Evolutionary conservation across 1,140 invertebrate species (phyloP), one percentile per base, ranked within the genome.

Genomic region (Pogonomyrmex californicus): DNA sequence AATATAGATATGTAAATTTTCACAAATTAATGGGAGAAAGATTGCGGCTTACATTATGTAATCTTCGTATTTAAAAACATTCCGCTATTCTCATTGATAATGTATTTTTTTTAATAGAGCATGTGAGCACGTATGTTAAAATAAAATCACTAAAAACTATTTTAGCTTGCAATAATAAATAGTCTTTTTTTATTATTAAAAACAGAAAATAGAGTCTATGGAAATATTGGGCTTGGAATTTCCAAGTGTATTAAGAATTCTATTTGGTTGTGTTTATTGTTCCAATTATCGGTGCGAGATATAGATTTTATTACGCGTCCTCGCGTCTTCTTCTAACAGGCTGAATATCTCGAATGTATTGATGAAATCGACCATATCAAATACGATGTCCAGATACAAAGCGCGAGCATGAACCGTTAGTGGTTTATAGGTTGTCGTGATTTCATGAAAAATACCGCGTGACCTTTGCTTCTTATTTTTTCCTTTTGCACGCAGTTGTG

Each of bases 361-460:
- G 30, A 56, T 51, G 58, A 85, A 60, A 66, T 33, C 77, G 60
- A 58, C 36, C 88, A 49, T 66, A 58, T 65, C 75, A 81, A 51
- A 88, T 75, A n/a, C n/a, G 58, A 73, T 56, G 66, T 81, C 49
- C 77, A 60, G 49, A 60, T 60, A 51, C 30, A 60, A 54, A 47
- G 33, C 30, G 23, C 23, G 41, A 60, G 30, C 17, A 38, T 85
- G 49, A 60, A 89, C 85, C 78, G 88, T 89, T 90, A 89, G 44
- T n/a, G 65, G 58, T 70, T 88, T 75, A 85, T 87, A 58, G 49
- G 54, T 82, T 63, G 54, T 90, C 56, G 76, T 47, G 85, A 87
- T 85, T 85, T 77, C 12, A 33, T 71, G 49, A 79, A 86, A 78
- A 88, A 70, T 76, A 86, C 38, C 58, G 63, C 44, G 63, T 77